Conservation (phyloP, 2,888 invertebrate genomes). For the Drosophila atripex region DNA sequence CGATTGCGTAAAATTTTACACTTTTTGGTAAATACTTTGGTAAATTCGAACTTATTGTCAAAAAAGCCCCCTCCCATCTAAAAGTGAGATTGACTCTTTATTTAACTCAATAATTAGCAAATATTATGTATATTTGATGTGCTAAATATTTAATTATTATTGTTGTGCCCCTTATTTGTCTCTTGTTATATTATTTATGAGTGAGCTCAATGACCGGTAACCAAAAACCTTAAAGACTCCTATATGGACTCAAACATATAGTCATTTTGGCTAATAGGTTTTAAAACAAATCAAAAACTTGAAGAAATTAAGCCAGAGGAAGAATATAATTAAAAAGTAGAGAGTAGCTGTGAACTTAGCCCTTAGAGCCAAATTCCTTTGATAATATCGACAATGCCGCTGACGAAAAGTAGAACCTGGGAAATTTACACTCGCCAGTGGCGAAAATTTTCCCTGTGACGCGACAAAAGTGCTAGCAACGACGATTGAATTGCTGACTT, state of each 20-base stretch:
- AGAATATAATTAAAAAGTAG: too few species aligned
- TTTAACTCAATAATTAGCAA: neutral
- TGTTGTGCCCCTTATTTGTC: neutral
- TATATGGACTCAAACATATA: too few species aligned
- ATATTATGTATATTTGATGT: neutral
- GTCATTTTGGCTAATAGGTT: too few species aligned
- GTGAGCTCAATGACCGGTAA: neutral
- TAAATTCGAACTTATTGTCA: neutral
- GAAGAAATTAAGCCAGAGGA: too few species aligned
- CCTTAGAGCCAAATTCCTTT: slow-evolving; percentile 8
- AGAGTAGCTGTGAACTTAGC: too few species aligned
- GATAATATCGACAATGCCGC: slow-evolving; percentile 27
- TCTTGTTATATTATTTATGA: neutral
- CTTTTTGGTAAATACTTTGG: neutral
- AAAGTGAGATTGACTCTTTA: neutral
- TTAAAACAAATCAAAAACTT: too few species aligned
- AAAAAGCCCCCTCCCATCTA: neutral
- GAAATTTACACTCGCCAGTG: slow-evolving; percentile 46
- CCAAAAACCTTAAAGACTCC: neutral
- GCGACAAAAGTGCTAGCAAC: neutral
- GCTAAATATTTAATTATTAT: neutral
- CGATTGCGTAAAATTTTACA: neutral
- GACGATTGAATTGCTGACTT: slow-evolving; percentile 61
- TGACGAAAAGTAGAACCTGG: slow-evolving; percentile 67
- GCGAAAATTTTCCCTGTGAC: neutral